Evolutionary conservation across 2,888 invertebrate species (phyloP), one percentile per base, ranked within the genome.

Genomic region (Liposcelis brunnea): DNA sequence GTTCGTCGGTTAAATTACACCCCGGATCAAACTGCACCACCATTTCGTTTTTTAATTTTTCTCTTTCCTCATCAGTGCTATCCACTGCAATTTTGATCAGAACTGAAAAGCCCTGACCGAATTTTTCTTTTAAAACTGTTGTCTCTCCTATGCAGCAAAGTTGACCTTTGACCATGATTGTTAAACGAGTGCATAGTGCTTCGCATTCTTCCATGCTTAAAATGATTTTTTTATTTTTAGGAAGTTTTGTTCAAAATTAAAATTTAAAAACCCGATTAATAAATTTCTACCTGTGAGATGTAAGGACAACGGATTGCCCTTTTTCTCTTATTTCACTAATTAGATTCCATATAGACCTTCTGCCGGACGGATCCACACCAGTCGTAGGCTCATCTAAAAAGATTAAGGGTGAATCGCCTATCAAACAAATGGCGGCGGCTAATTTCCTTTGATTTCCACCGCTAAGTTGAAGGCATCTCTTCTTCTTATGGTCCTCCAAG

Each of bases 201-300:
- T 86, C 86, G 65, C 84, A 86, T 66, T 87, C 86, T 59, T 86
- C 85, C 85, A 87, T 85, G 56, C 84, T 84, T 61, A 12, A 56
- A 56, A 7, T 6, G 10, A 35, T 26, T 26, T 26, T 26, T 6
- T 6, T 4, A 26, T 26, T 26, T 26, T 26, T 26, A n/a, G n/a
- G n/a, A n/a, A n/a, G n/a, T n/a, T n/a, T n/a, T n/a, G n/a, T n/a
- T n/a, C n/a, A n/a, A n/a, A n/a, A n/a, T n/a, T n/a, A n/a, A n/a
- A n/a, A n/a, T n/a, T n/a, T n/a, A n/a, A n/a, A n/a, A n/a, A n/a
- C n/a, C n/a, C n/a, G n/a, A n/a, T n/a, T n/a, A n/a, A n/a, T n/a
- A n/a, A n/a, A n/a, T n/a, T n/a, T 26, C 5, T 26, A 76, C 76
- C 75, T 76, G 60, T 80, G 79, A 1, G 79, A 79, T 11, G 79